Base-by-base conservation (phyloP, 2,888 invertebrate genomes). In the Dusona sp. region DNA sequence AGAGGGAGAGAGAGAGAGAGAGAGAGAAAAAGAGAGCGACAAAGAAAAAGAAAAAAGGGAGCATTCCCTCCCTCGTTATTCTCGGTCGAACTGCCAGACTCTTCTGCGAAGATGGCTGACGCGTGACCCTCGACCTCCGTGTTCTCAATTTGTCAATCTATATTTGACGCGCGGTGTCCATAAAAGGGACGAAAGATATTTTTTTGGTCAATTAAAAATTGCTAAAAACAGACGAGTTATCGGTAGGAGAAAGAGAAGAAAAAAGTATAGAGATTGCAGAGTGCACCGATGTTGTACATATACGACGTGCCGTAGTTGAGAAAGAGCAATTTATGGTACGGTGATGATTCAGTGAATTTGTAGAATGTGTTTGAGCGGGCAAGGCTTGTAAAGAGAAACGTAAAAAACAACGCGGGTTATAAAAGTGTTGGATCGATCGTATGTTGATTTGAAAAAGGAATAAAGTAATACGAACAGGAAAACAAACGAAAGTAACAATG, bases 271-370 rank as follows among this genome's bases (percentile, higher is more conserved):
- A 51, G 38, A 80, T 80, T 51, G 73, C 67, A 38, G 70, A 54
- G 75, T 79, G 74, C 75, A 87, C 84, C 80, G 79, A 87, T 87
- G 86, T 87, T 84, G 74, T 81, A 87, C 83, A 89, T 90, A 83
- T 92, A 92, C 89, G 92, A 92, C 90, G 92, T 92, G 61, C 92
- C 92, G 88, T 92, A 91, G 79, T 65, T 78, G 38, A 74, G 45
- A 25, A 65, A 65, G 48, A 8, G 29, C 42, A 74, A 65, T 67
- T 42, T 42, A 36, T 29, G 36, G 36, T 48, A 54, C 51, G 73
- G 33, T 38, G 38, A 51, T 48, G 54, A 48, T 64, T 33, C 22
- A 78, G 57, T 83, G 57, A 68, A 70, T 68, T 81, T n/a, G 68
- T 22, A 48, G 68, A 79, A 79, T 70, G 79, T 36, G 70, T 33